Evolutionary conservation across 2,113 vertebrate genomes (phyloP).

Genomic region (Melozone crissalis): DNA sequence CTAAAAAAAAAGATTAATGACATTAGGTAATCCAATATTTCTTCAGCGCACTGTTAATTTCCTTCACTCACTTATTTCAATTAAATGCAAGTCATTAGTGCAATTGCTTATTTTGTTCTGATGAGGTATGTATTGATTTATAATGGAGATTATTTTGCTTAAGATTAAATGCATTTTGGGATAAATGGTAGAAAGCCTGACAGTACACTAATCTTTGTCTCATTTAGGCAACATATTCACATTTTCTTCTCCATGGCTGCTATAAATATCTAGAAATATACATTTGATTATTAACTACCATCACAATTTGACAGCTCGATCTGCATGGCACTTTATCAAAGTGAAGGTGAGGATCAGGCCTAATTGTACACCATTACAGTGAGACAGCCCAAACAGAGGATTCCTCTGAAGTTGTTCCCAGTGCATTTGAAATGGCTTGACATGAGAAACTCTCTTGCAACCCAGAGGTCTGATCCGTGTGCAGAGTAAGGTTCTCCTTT

Average conservation of each 20-base stretch:
- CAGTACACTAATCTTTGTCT: background rate
- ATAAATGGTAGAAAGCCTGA: constrained; percentile 11
- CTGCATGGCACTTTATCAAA: background rate
- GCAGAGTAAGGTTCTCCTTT: background rate
- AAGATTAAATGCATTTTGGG: constrained; percentile 23
- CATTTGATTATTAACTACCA: background rate
- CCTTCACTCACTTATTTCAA: constrained; percentile 22
- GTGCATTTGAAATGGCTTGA: background rate
- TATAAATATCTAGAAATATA: background rate
- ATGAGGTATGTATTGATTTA: constrained; percentile 34
- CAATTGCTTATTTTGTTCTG: constrained; percentile 9
- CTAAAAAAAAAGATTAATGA: constrained; percentile 37
- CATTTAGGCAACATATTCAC: background rate
- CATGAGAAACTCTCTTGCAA: background rate
- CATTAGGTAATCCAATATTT: constrained; percentile 20
- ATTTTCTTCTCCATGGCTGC: background rate
- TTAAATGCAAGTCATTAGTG: constrained; percentile 19
- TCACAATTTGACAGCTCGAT: background rate
- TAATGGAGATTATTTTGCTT: background rate
- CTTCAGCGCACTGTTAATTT: constrained; percentile 10
- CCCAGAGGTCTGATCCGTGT: background rate
- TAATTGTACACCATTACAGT: background rate
- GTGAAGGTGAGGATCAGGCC: background rate
- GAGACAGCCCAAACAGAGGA: background rate
- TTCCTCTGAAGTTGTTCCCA: background rate